A percentile compares a stretch with the other conserved stretches of the same genome.
phyloP scores from a whole-genome alignment of 2,888 invertebrate species.

The Sphaeridia pumilis region DNA sequence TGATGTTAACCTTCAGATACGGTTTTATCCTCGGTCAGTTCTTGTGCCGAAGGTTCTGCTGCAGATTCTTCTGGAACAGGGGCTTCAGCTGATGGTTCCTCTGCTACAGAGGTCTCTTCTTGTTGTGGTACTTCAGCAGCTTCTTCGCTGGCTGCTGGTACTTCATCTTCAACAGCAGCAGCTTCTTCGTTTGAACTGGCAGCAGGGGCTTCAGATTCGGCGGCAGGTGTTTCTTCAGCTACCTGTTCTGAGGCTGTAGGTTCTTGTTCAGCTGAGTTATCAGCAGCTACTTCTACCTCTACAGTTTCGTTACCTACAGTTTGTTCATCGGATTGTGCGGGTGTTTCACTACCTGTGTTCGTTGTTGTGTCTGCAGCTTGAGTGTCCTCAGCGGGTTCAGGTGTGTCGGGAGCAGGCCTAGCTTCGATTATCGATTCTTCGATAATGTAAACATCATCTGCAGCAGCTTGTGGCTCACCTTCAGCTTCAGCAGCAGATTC shows the following conservation, averaged over 20 bases:
- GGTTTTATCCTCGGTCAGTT: background rate
- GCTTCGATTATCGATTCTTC: background rate
- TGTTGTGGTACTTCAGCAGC: background rate
- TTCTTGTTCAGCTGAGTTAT: background rate
- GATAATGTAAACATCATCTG: background rate
- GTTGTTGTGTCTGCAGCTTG: conserved; percentile 1
- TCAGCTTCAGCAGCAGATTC: background rate
- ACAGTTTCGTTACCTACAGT: background rate
- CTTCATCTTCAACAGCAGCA: conserved; percentile 3
- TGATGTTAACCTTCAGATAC: background rate
- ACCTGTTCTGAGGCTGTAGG: no score
- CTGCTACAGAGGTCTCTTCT: background rate
- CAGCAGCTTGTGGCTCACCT: background rate
- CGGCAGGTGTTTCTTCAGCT: background rate
- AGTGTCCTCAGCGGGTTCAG: background rate
- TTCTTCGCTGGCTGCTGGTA: background rate
- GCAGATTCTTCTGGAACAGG: background rate
- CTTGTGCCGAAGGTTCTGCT: background rate
- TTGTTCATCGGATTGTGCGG: background rate
- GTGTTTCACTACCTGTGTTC: background rate
- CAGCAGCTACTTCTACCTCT: background rate
- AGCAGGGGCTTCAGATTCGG: background rate
- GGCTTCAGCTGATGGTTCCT: background rate
- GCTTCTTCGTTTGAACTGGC: conserved; percentile 6
- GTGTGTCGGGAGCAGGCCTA: background rate